Conservation (phyloP, 2,113 vertebrate genomes). For the Pheucticus melanocephalus region DNA sequence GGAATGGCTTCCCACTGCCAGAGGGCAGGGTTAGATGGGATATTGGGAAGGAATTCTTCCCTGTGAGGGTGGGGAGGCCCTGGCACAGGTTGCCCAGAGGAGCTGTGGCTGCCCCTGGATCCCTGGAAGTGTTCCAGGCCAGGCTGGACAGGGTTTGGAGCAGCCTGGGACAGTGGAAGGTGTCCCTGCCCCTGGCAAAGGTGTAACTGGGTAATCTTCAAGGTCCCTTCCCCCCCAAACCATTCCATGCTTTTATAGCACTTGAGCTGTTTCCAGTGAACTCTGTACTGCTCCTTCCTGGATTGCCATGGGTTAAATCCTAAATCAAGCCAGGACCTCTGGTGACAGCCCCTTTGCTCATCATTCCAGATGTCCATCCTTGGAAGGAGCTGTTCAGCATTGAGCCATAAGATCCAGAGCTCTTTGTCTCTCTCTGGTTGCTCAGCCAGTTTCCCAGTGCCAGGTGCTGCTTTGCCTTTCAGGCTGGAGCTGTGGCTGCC, state of each 20-base stretch:
- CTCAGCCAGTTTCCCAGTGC: not conserved
- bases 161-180: fast-evolving
- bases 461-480: not conserved
- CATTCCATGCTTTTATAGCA: not conserved
- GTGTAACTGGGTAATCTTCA: not conserved
- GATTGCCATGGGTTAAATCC: not conserved
- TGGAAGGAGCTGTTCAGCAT: not conserved
- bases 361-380: not conserved
- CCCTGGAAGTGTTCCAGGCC: not conserved
- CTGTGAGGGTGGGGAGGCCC: fast-evolving
- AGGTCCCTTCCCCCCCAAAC: not conserved
- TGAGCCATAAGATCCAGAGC: not conserved
- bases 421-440: not conserved
- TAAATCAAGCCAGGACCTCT: not conserved
- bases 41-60: not conserved
- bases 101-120: not conserved
- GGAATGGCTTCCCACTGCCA: not conserved
- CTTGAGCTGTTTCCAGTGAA: not conserved
- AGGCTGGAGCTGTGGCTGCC: not conserved
- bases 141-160: not conserved
- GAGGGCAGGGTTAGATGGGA: not conserved
- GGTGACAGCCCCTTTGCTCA: not conserved
- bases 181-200: not conserved
- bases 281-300: not conserved
- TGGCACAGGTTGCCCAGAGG: not conserved